These are phyloP conservation scores for Agonopterix arenella DNA, from an alignment of 2,888 invertebrate species.

Conservation along the genomic window DNA sequence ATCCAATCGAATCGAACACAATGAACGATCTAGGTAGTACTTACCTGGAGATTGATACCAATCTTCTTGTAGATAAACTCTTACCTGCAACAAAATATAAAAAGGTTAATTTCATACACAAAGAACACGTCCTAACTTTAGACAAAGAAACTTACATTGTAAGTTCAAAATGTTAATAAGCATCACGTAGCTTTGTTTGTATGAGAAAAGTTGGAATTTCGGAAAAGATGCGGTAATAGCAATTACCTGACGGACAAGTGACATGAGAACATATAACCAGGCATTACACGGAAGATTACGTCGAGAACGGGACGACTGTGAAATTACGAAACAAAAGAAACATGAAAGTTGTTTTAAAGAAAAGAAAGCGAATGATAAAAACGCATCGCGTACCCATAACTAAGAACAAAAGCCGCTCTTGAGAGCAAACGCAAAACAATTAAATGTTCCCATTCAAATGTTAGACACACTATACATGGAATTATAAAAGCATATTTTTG, in stretches of 20 bases:
- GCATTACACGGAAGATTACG: slow-evolving; percentile 58
- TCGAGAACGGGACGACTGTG: slow-evolving; percentile 40
- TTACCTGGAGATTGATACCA: slow-evolving; percentile 25
- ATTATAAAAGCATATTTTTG: slow-evolving; percentile 5
- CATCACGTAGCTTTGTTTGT: slow-evolving; percentile 23
- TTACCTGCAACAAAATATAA: slow-evolving; percentile 61
- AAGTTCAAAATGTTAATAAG: slow-evolving; percentile 48
- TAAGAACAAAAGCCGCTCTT: slow-evolving; percentile 23
- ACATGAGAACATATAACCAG: slow-evolving; percentile 49
- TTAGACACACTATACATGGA: slow-evolving; percentile 15
- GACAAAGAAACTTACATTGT: slow-evolving; percentile 16
- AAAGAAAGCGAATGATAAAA: slow-evolving; percentile 55
- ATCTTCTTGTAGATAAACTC: slow-evolving; percentile 19
- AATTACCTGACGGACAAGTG: slow-evolving; percentile 35
- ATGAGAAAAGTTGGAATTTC: slow-evolving; percentile 7
- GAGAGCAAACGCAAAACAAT: slow-evolving; percentile 16
- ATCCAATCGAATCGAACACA: slow-evolving; percentile 4
- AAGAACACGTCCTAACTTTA: slow-evolving; percentile 12
- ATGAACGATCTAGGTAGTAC: slow-evolving; percentile 20
- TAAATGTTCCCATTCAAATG: slow-evolving; percentile 8
- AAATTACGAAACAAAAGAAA: slow-evolving; percentile 64
- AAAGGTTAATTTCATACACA: slow-evolving; percentile 18
- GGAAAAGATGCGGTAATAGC: slow-evolving; percentile 45
- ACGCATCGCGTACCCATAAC: slow-evolving; percentile 33
- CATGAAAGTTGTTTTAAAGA: slow-evolving; percentile 59